Percentiles rank a stretch among this genome's conserved stretches.
These are phyloP conservation scores for Chaetodon trifasciatus DNA, from an alignment of 2,797 vertebrate species.

Conservation along the genomic window DNA sequence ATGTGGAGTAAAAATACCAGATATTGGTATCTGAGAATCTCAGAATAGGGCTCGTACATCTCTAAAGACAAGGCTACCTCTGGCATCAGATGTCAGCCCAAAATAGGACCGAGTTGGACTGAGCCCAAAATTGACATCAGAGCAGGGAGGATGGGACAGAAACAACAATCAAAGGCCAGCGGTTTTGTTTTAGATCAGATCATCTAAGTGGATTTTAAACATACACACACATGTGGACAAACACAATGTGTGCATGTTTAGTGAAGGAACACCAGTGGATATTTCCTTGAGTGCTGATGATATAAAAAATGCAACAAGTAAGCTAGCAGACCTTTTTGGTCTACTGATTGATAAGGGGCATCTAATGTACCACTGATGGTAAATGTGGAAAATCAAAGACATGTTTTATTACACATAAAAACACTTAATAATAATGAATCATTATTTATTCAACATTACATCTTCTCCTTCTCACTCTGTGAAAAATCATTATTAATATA, in stretches of 20 bases:
- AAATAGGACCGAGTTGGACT: constrained; percentile 68
- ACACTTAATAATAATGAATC: not conserved
- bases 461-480: too few relatives aligned
- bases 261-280: constrained; percentile 18
- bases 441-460: too few relatives aligned
- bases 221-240: not conserved
- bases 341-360: constrained; percentile 19
- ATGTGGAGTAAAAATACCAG: constrained; percentile 53
- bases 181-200: constrained; percentile 38
- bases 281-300: constrained; percentile 36
- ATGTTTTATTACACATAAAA: not conserved
- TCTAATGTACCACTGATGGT: constrained; percentile 34
- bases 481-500: too few relatives aligned
- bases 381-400: constrained; percentile 12
- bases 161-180: constrained; percentile 38
- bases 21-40: constrained; percentile 43
- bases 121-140: constrained; percentile 53
- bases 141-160: constrained; percentile 26
- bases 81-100: constrained; percentile 63
- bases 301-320: constrained; percentile 55
- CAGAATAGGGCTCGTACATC: constrained; percentile 47
- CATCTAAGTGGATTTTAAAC: constrained; percentile 23
- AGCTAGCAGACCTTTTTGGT: not conserved
- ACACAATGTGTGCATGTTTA: not conserved
- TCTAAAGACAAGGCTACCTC: constrained; percentile 53